Evolutionary conservation across 2,113 vertebrate genomes (phyloP), one percentile per base, ranked within the genome.

Genomic region (Erpornis zantholeuca): DNA sequence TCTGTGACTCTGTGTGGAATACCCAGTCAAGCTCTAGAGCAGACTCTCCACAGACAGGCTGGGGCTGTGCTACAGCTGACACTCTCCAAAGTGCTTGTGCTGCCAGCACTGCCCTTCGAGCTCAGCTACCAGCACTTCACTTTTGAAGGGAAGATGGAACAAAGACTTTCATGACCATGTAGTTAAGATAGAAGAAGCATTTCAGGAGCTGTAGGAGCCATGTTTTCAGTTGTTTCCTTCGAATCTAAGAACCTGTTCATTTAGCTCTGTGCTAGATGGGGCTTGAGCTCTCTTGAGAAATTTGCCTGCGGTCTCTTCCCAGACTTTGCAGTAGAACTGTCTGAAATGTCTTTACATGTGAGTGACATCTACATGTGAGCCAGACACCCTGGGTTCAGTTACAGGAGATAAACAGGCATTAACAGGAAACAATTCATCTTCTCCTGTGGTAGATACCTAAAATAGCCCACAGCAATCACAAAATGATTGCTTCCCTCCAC

Each of bases 371-470:
- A 81, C 95, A 88, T 3, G 27, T 85, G 92, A 93, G 82, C 82
- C 92, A 95, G 85, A 93, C 94, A 93, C 91, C 64, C 83, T 75
- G 47, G 60, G 60, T 59, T 96, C 86, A 66, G 60, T 94, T 83
- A 80, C 90, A 84, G 86, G 86, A 93, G 95, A 93, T 88, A 94
- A 95, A 95, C 80, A 84, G 61, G 69, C 87, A 92, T 83, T 94
- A 83, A 86, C 72, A 94, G 95, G 92, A 97, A 97, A 93, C 92
- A 96, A 93, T 95, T 90, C 12, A 78, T 97, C 95, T 94, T 95
- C 83, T 95, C 54, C 33, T 82, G 28, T 18, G 35, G 59, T 86
- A 88, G 68, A 88, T 59, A 95, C 68, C 56, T 83, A 72, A 91
- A 90, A 94, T 77, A 95, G 86, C 95, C 92, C 72, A 36, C 38